Conservation (phyloP, 2,113 vertebrate genomes). For the Megaptera novaeangliae region DNA sequence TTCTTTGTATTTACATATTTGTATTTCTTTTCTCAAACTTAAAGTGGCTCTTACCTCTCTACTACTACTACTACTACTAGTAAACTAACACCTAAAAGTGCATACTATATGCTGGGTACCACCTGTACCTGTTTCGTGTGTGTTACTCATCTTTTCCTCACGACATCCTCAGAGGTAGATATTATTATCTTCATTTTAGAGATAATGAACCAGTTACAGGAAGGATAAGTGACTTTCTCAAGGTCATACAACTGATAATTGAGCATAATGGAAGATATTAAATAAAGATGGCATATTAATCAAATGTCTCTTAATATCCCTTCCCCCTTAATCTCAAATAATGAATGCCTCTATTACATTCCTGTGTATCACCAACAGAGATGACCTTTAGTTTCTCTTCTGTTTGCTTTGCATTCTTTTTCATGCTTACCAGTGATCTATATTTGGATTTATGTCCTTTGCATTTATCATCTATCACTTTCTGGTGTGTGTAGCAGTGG, state of each 20-base stretch:
- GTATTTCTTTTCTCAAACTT: background rate
- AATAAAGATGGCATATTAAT: background rate
- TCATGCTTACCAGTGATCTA: background rate
- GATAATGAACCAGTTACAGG: background rate
- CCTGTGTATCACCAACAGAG: background rate
- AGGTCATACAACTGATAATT: background rate
- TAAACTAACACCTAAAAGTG: background rate
- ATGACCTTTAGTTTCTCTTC: background rate
- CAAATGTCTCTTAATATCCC: background rate
- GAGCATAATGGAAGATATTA: background rate
- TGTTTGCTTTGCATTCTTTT: background rate
- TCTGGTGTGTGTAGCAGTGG: background rate
- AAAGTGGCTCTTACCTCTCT: background rate
- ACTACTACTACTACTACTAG: background rate
- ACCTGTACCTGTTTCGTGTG: background rate
- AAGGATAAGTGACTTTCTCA: background rate
- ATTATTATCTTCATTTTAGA: background rate
- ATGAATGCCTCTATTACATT: background rate
- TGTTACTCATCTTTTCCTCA: background rate
- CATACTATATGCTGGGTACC: background rate
- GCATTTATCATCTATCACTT: background rate
- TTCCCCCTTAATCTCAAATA: background rate
- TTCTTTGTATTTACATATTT: background rate
- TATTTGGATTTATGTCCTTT: background rate
- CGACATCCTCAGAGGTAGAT: background rate